Evolutionary conservation across 2,797 vertebrate genomes (phyloP), one percentile per base, ranked within the genome.

Genomic region (Luscinia megarhynchos): DNA sequence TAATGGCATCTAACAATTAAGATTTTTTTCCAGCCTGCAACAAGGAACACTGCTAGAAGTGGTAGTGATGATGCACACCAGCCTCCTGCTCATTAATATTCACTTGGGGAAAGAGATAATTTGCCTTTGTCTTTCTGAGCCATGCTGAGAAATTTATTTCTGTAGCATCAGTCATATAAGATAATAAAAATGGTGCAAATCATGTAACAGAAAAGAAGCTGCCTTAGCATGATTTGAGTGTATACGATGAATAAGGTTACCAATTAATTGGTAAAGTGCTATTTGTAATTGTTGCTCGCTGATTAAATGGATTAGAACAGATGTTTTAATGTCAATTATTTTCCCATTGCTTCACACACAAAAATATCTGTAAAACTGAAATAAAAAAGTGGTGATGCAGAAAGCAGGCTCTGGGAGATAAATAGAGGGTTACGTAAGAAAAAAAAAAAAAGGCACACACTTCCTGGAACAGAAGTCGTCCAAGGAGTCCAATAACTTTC

Each of bases 291-390:
- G 63, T 87, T 75, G 24, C 61, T 66, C 63, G 95, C 87, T 95
- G 96, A 97, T 89, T 54, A 96, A 95, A 97, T 95, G 79, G 86
- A 82, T 95, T 90, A 85, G 76, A 94, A 96, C 53, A 66, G 84
- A 77, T 96, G 80, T 92, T 95, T 85, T 70, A 94, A 69, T 34
- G 84, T 81, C 43, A 34, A 58, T 58, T 93, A 94, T 96, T 83
- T 87, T 13, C n/a, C 86, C 91, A 86, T 83, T 92, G 82, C 73
- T 95, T 89, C 45, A 66, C 68, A 76, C 51, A 84, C 34, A 93
- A 89, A 76, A 92, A 66, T 64, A 86, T 38, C 87, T 36, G 23
- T 55, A 92, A 92, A 94, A 87, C 46, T 86, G 74, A 76, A 93
- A 90, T 68, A 78, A 93, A 46, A 64, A 32, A 10, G 38, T 12